Conservation (phyloP, 2,113 vertebrate genomes). For the Benitochromis conjunctus region DNA sequence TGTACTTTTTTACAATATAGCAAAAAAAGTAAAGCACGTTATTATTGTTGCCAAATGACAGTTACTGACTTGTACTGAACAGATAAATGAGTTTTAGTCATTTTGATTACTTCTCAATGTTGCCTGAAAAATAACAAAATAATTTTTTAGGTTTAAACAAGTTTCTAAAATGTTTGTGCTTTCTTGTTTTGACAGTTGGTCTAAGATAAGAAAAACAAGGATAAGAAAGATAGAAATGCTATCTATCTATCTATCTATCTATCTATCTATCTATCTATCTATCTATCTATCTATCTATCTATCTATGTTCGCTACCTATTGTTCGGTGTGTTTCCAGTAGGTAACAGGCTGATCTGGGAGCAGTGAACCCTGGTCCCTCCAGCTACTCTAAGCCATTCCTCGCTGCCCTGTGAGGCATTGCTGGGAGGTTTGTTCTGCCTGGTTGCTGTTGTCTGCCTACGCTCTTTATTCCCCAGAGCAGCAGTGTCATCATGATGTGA, state of each 20-base stretch:
- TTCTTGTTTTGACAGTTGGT: not conserved
- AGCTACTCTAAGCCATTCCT: not conserved
- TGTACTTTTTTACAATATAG: too few relatives aligned
- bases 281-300: too few relatives aligned
- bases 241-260: too few relatives aligned
- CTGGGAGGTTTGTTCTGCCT: constrained; percentile 50
- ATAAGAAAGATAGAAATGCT: not conserved
- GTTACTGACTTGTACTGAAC: not conserved
- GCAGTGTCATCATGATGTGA: constrained; percentile 49
- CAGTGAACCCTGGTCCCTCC: not conserved
- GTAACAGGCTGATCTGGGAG: constrained; percentile 19
- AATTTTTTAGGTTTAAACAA: not conserved
- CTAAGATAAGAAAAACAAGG: not conserved
- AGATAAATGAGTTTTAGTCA: not conserved
- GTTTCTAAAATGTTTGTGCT: not conserved
- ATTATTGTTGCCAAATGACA: not conserved
- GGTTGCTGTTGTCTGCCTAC: constrained; percentile 42
- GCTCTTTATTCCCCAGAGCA: constrained; percentile 36
- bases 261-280: too few relatives aligned
- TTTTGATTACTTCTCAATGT: not conserved
- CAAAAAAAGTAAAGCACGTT: not conserved
- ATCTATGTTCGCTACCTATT: too few relatives aligned
- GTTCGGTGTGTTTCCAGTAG: not conserved
- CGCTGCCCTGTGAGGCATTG: constrained; percentile 37
- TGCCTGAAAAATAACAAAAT: not conserved